Conservation (phyloP, 2,888 invertebrate species). For the Dynastes tityus region DNA sequence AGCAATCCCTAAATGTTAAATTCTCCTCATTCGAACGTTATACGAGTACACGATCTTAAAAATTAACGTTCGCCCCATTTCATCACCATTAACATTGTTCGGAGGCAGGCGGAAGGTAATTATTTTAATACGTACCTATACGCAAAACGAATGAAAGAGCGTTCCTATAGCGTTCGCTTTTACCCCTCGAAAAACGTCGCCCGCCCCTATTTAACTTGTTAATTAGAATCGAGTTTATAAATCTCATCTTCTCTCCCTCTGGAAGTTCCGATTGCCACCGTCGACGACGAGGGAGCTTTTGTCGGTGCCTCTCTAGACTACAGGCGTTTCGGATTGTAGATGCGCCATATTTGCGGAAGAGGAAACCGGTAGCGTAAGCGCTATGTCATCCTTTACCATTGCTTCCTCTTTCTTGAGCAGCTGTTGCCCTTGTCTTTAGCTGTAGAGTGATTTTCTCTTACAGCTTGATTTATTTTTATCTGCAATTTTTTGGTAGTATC, state of each 20-base stretch:
- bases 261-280: background rate
- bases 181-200: conserved; percentile 5
- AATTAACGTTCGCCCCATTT: conserved; percentile 2
- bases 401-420: background rate
- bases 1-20: too few relatives aligned
- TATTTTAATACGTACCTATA: conserved; percentile 17
- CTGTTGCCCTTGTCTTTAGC: conserved; percentile 15
- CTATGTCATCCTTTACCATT: background rate
- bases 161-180: background rate
- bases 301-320: too few relatives aligned
- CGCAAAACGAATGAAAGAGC: background rate
- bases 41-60: background rate
- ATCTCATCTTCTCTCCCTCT: conserved; percentile 20
- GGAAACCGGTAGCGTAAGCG: background rate
- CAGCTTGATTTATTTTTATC: too few relatives aligned
- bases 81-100: conserved; percentile 13
- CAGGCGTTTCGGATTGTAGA: too few relatives aligned
- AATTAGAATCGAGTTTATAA: conserved; percentile 49
- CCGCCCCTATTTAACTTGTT: conserved; percentile 49
- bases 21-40: too few relatives aligned
- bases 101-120: conserved; percentile 7
- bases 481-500: too few relatives aligned
- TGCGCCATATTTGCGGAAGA: background rate
- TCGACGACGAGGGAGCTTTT: too few relatives aligned
- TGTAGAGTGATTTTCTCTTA: too few relatives aligned